A percentile compares a stretch with the other conserved stretches of the same genome.
These are phyloP conservation scores for Ephialtes manifestator DNA, from an alignment of 2,888 invertebrate genomes.

Conservation along the genomic window DNA sequence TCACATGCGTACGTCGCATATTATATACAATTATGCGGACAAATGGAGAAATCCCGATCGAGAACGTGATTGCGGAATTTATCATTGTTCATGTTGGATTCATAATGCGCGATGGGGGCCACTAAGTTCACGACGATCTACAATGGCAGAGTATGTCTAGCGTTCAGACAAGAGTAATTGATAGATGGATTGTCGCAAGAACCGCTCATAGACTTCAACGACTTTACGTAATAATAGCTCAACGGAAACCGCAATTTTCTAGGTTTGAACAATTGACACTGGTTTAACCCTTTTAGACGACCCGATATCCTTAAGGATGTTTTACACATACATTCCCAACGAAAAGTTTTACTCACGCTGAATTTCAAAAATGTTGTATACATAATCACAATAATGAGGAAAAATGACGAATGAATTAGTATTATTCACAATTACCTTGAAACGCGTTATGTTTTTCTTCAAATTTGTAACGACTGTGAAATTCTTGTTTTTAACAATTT, in stretches of 20 bases:
- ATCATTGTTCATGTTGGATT: constrained; percentile 41
- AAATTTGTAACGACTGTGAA: no score
- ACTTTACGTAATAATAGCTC: constrained; percentile 1
- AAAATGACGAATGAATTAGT: no score
- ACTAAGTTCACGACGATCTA: constrained; percentile 38
- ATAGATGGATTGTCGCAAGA: constrained; percentile 2
- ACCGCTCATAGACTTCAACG: not conserved
- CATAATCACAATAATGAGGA: no score
- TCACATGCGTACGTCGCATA: constrained; percentile 1
- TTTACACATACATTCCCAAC: no score
- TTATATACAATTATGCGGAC: not conserved
- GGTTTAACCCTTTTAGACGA: not conserved
- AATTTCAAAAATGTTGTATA: no score
- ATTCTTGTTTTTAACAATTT: no score
- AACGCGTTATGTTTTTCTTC: no score
- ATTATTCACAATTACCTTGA: no score
- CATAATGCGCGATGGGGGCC: constrained; percentile 37
- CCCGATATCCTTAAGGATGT: no score
- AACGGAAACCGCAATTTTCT: constrained; percentile 5
- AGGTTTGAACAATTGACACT: constrained; percentile 2
- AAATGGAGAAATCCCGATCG: constrained; percentile 5
- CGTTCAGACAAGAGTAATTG: constrained; percentile 40
- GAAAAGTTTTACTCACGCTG: no score
- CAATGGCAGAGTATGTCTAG: constrained; percentile 9
- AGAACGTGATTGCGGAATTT: constrained; percentile 59